Base-by-base conservation (phyloP, 2,113 vertebrate genomes). In the Rhineura floridana region DNA sequence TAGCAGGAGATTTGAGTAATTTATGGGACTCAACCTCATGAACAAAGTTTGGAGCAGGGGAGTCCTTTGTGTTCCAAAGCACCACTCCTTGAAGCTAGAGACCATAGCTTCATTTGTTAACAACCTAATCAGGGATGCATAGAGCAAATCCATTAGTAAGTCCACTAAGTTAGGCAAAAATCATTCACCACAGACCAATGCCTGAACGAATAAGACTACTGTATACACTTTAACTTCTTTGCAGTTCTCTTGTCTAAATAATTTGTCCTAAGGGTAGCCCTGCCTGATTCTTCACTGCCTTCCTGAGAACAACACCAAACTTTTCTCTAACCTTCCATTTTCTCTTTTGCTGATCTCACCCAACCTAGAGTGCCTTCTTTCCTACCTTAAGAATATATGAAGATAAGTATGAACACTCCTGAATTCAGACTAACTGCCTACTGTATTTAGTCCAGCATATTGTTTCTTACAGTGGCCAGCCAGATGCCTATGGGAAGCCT, bases 31-130 rank as follows among this genome's bases (percentile, higher is more conserved):
- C 28, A 73, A 72, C 6, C 69, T 73, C 50, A 84, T 17, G 33
- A 17, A 69, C 63, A 83, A 83, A 69, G 36, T 39, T 48, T 39
- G 12, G 10, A 46, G 52, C 44, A 55, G 50, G 39, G 73, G 44
- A 65, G 13, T 1, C n/a, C n/a, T 17, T 36, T n/a, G 44, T 70
- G 23, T 23, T 30, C 19, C 11, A 52, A 52, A 84, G 2, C 87
- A 55, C 10, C 46, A 5, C 2, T 62, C 90, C 80, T 30, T 87
- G 86, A 83, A 89, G 59, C 2, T 67, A 78, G 69, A 84, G 76
- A 89, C 63, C 0, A 39, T 1, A 33, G 42, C 17, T 78, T 81
- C 50, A 52, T 10, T n/a, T 70, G 33, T 75, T 28, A 75, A 59
- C 25, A 44, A 12, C 8, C 42, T 12, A 75, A 75, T 3, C 19